Evolutionary conservation across 2,113 vertebrate genomes (phyloP).

Genomic region (Tenrec ecaudatus): DNA sequence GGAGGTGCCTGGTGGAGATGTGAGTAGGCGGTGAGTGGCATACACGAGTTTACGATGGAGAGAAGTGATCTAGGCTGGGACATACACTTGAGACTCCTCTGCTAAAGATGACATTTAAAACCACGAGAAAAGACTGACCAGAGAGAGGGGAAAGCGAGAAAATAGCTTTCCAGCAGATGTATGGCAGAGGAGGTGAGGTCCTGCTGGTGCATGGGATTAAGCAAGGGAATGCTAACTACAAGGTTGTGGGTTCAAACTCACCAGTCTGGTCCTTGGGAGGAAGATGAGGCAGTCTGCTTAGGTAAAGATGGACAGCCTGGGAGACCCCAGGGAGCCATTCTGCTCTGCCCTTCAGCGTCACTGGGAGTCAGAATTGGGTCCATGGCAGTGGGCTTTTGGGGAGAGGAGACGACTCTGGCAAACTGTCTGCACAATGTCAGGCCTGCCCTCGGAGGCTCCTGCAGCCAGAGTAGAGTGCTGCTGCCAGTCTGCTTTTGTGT

Average conservation of each 20-base stretch:
- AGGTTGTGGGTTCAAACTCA: no score
- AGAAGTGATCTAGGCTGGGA: conserved; percentile 50
- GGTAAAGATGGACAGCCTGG: no score
- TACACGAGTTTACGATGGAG: conserved; percentile 44
- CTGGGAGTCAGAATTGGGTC: no score
- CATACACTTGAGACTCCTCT: conserved; percentile 9
- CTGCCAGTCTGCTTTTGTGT: neutral
- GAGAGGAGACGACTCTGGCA: neutral
- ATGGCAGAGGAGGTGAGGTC: no score
- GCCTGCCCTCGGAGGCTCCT: neutral
- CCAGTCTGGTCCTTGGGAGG: no score
- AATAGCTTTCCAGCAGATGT: no score
- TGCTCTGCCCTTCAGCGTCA: no score
- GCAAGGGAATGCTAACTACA: no score
- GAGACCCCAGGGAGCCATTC: no score
- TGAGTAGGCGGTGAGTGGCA: neutral
- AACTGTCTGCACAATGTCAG: neutral
- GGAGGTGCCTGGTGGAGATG: neutral
- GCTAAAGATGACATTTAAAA: conserved; percentile 61
- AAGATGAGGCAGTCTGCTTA: no score
- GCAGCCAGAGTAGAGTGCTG: neutral
- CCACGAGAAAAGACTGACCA: neutral
- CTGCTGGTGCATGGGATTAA: no score
- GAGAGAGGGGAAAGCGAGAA: neutral
- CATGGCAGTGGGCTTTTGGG: no score